Evolutionary conservation across 2,113 vertebrate genomes (phyloP), one percentile per base, ranked within the genome.

Genomic region (Chrysemys picta): DNA sequence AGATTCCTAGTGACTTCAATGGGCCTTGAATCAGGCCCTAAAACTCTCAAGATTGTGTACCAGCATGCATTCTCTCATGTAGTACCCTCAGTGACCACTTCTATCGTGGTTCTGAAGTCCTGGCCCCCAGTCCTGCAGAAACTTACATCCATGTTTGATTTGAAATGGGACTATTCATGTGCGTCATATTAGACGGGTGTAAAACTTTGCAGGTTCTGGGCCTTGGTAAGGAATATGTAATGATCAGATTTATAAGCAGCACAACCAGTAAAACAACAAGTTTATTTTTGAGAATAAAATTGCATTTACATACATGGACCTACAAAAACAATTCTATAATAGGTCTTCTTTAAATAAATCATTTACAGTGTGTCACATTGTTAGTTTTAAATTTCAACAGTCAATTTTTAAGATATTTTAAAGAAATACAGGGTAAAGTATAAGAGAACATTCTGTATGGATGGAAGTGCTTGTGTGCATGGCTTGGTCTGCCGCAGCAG

Each of bases 401-500:
- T 38, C n/a, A 14, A 85, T 27, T 93, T 84, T 87, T 69, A 31
- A 86, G 42, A 57, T 19, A 4, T 57, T 62, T 31, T 57, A 47
- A 89, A 24, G 10, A 91, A 96, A 88, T 88, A 57, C 5, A 52
- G 62, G 13, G 5, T 76, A 59, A 88, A 88, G 80, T 81, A 82
- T 4, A 79, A 65, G 24, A 24, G 87, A 49, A 38, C 57, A 31
- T 1, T 52, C 7, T 49, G 49, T n/a, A 38, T 72, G 65, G 65
- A 72, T 52, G 42, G 25, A 4, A 78, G 1, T 25, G 1, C 54
- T 95, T 1, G 0, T 88, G 84, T 87, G 42, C 65, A 9, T 38
- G 84, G 31, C 53, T 89, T 96, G 87, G 47, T 85, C 94, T 94
- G 82, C 87, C 91, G 54, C 82, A 91, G 91, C 57, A 87, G 85